A percentile compares a stretch with the other conserved stretches of the same genome.
Evolutionary conservation across 2,888 invertebrate genomes (phyloP).

Genomic region (Ctenicera cuprea): DNA sequence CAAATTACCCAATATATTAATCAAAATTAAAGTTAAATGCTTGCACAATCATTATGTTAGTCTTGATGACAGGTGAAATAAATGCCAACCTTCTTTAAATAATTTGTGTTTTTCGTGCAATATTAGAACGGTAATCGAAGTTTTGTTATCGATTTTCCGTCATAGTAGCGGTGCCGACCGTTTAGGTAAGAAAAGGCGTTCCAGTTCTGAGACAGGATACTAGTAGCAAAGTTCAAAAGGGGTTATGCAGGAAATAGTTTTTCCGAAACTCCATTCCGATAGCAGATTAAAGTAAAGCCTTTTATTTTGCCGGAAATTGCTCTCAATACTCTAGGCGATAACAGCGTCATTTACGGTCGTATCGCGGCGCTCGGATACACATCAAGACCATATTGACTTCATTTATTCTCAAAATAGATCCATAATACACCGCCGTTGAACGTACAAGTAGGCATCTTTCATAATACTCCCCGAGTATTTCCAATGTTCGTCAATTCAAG

Average conservation of each 20-base stretch:
- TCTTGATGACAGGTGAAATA: too few relatives aligned
- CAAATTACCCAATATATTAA: too few relatives aligned
- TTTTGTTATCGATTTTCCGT: conserved; percentile 44
- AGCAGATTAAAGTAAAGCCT: conserved; percentile 55
- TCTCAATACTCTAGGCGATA: conserved; percentile 55
- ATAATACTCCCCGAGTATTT: conserved; percentile 29
- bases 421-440: conserved; percentile 38
- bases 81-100: conserved; percentile 8
- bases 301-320: conserved; percentile 55
- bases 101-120: conserved; percentile 32
- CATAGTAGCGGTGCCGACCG: conserved; percentile 31
- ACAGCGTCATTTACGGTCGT: conserved; percentile 53
- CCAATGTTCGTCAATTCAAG: conserved; percentile 33
- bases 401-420: conserved; percentile 52
- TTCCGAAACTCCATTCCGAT: conserved; percentile 54
- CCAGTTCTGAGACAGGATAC: conserved; percentile 43
- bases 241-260: conserved; percentile 54
- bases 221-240: conserved; percentile 52
- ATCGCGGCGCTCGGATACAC: conserved; percentile 53
- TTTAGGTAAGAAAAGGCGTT: conserved; percentile 39
- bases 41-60: too few relatives aligned
- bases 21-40: too few relatives aligned
- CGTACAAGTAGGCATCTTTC: conserved; percentile 40
- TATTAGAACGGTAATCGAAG: conserved; percentile 5
- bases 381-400: conserved; percentile 54